Percentiles rank a stretch among this genome's conserved stretches.
Conservation (phyloP, 2,888 invertebrate species). For the Catocala sponsa region DNA sequence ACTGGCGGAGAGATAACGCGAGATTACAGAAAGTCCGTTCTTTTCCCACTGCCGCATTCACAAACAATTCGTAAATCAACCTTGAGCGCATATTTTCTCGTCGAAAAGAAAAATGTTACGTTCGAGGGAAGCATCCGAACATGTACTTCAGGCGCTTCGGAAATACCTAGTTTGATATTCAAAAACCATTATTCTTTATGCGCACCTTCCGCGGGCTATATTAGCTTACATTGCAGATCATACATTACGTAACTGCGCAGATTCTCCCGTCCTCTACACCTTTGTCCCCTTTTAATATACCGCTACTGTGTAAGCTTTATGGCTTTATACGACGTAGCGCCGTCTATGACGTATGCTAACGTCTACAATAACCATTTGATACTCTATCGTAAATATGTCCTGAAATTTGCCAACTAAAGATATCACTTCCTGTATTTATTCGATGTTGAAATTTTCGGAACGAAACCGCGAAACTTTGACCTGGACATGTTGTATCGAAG, state of each 20-base stretch:
- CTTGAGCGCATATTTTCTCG: slow-evolving; percentile 47
- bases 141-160: slow-evolving; percentile 45
- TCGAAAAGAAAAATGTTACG: slow-evolving; percentile 61
- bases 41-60: slow-evolving; percentile 48
- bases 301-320: slow-evolving; percentile 34
- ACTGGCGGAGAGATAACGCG: slow-evolving; percentile 32
- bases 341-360: slow-evolving; percentile 26
- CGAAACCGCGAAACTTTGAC: slow-evolving; percentile 27
- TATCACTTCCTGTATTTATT: slow-evolving; percentile 25
- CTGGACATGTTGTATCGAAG: slow-evolving; percentile 33
- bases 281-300: slow-evolving; percentile 32
- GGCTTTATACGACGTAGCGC: slow-evolving; percentile 25
- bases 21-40: slow-evolving; percentile 26
- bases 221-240: slow-evolving; percentile 56
- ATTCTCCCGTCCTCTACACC: slow-evolving; percentile 18
- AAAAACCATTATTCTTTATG: slow-evolving; percentile 58
- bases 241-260: slow-evolving; percentile 17
- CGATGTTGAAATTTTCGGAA: slow-evolving; percentile 35
- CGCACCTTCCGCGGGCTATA: slow-evolving; percentile 47
- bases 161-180: slow-evolving; percentile 57
- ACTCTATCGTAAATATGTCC: slow-evolving; percentile 21
- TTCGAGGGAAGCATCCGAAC: slow-evolving; percentile 57
- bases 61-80: slow-evolving; percentile 52
- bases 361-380: slow-evolving; percentile 4
- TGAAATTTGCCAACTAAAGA: slow-evolving; percentile 16